Conservation (phyloP, 2,113 vertebrate genomes). For the Willisornis vidua region DNA sequence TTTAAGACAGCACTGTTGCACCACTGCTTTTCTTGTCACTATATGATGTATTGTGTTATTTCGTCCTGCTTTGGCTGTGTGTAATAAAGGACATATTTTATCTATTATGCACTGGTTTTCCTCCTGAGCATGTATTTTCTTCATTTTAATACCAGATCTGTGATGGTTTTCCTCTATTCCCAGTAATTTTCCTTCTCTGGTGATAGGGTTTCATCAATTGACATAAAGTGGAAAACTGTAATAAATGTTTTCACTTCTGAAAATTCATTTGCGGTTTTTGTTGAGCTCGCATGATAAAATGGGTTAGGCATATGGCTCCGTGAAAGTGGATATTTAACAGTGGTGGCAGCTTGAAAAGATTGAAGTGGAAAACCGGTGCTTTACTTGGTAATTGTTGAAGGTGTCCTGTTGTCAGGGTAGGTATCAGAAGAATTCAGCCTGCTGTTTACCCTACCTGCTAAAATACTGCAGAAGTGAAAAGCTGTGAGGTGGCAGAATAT, state of each 20-base stretch:
- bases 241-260: not conserved
- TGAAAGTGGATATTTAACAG: not conserved
- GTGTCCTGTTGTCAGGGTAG: not conserved
- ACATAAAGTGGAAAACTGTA: not conserved
- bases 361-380: not conserved
- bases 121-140: not conserved
- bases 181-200: not conserved
- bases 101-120: not conserved
- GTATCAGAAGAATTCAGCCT: not conserved
- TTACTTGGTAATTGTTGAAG: not conserved
- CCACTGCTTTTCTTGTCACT: not conserved
- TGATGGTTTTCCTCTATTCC: not conserved
- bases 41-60: not conserved
- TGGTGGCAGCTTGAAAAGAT: not conserved
- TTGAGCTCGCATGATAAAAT: fast-evolving
- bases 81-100: not conserved
- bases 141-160: not conserved
- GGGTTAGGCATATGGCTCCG: not conserved
- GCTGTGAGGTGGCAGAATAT: not conserved
- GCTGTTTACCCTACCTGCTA: not conserved
- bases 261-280: not conserved
- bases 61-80: not conserved
- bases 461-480: not conserved
- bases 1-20: not conserved
- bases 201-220: not conserved